Base-by-base conservation (phyloP, 2,888 invertebrate genomes). In the Ochropacha duplaris region DNA sequence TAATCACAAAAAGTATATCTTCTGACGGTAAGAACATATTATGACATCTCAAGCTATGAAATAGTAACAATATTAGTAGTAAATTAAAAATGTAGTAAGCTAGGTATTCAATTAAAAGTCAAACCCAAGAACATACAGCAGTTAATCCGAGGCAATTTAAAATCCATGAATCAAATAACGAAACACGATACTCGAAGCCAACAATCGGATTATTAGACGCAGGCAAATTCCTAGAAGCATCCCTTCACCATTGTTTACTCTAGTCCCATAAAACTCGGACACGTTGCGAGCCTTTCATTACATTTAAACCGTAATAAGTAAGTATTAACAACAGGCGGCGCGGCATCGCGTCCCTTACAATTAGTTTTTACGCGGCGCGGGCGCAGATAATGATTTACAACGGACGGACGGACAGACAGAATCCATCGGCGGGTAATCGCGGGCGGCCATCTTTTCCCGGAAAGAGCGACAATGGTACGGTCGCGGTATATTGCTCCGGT, bases 391-490 rank as follows among this genome's bases (percentile, higher is more conserved):
- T 86, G 85, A 87, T 88, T 88, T 84, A 83, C 82, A 79, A 78
- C 76, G 81, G 77, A 62, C 24, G 74, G 65, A 65, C 73, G 69
- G 65, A 64, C 64, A 70, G 52, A 31, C 31, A 31, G 52, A 52
- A 52, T 31, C 31, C 52, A 31, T 57, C 57, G 59, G 65, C 58
- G 67, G 74, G 77, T 74, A 81, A 79, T 80, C 81, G 78, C 76
- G 76, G 72, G 66, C 81, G 76, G 80, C 77, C 84, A 84, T 83
- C 81, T 78, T 74, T 87, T 87, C 88, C 88, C 81, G 88, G 90
- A 88, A 89, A 83, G 75, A 69, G 78, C 79, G 81, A 88, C 89
- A 89, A 88, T 87, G 84, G 74, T 78, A 78, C 79, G 82, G 76
- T 76, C 79, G 81, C 82, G 81, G 72, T 71, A 72, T 68, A 66